Base-by-base conservation (phyloP, 2,888 invertebrate species). In the Scaptomyza reducta region DNA sequence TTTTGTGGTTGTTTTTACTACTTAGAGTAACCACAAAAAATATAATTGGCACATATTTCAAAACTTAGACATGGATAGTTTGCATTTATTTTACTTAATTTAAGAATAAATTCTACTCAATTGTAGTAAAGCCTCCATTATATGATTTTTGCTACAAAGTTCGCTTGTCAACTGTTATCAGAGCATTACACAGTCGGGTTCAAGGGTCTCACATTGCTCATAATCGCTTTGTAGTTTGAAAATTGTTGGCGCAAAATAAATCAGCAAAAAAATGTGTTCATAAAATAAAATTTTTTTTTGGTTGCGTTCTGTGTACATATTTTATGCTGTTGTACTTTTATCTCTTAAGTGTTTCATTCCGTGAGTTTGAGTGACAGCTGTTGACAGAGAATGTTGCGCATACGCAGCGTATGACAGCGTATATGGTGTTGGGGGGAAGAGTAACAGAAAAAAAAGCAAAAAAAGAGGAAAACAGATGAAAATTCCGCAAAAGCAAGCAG, bases 361-460 rank as follows among this genome's bases (percentile, higher is more conserved):
- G 55, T 40, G 40, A 16, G 55, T 11, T 38, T 72, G 73, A 70
- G 53, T 73, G 70, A 70, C 70, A 67, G 35, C 55, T 47, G 59
- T 47, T 70, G 70, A 74, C 68, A 53, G 47, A 63, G 76, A 75
- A 53, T 41, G 66, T 76, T 62, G 72, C 72, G 77, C 66, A 74
- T 74, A 74, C 74, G 72, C 77, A 61, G 58, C 66, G 74, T 74
- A 71, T 71, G 67, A 71, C 74, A 57, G 35, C 16, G 13, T 25
- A 25, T 31, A 40, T 60, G 47, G 31, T 50, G 55, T 50, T 44
- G 10, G 60, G 40, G 44, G 40, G 14, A 60, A 22, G 4, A 13
- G 18, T 14, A 38, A 3, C 31, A 31, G n/a, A 18, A 18, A 22
- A 22, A 42, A 22, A 7, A 41, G 22, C 22, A 18, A 13, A 33